Conservation (phyloP, 2,113 vertebrate species). For the Lamprologus ornatipinnis region DNA sequence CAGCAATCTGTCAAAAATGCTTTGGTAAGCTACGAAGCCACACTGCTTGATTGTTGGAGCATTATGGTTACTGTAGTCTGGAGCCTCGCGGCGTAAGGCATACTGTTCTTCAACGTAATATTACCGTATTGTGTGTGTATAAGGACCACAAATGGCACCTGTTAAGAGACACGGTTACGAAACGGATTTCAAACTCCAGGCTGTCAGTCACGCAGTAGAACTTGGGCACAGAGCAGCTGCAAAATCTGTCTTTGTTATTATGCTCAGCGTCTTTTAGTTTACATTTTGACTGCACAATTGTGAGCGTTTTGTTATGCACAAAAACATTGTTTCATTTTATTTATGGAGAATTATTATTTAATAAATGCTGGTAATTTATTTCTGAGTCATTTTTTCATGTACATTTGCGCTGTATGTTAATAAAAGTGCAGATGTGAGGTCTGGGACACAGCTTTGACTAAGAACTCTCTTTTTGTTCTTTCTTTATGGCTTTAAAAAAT, state of each 20-base stretch:
- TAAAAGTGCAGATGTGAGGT: background rate
- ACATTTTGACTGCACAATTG: background rate
- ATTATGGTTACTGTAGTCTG: background rate
- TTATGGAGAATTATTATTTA: background rate
- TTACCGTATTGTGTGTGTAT: background rate
- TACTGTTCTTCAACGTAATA: background rate
- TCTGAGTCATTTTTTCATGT: background rate
- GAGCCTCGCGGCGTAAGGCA: fast-evolving
- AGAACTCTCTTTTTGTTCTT: background rate
- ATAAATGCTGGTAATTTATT: background rate
- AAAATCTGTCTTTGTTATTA: background rate
- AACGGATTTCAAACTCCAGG: background rate
- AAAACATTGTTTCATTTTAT: background rate
- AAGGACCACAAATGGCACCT: too few relatives aligned
- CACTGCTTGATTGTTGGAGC: background rate
- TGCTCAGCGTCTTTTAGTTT: background rate
- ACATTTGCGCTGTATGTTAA: background rate
- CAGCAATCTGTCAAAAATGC: background rate
- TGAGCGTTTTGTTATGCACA: background rate
- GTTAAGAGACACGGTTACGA: fast-evolving
- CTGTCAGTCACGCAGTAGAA: background rate
- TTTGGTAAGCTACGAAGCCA: background rate
- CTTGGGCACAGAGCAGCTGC: background rate
- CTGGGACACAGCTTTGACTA: background rate
- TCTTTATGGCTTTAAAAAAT: background rate